Conservation (phyloP, 2,797 vertebrate genomes). For the Chiroxiphia lanceolata region DNA sequence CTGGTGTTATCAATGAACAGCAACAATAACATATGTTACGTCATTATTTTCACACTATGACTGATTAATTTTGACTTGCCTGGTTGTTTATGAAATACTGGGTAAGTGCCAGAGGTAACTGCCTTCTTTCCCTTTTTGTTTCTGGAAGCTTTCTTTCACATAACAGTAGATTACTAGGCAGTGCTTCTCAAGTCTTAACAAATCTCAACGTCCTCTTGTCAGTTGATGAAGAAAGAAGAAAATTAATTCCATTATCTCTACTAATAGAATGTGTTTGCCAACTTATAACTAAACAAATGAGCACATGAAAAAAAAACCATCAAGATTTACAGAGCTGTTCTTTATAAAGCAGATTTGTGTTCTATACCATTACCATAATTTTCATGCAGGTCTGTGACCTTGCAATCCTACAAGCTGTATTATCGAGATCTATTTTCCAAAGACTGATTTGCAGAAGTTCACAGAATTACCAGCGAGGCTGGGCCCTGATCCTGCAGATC, state of each 20-base stretch:
- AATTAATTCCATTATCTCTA: not conserved
- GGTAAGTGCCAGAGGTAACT: not conserved
- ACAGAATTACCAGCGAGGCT: not conserved
- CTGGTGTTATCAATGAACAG: not conserved
- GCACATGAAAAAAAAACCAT: not conserved
- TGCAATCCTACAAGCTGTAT: not conserved
- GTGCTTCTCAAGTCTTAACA: not conserved
- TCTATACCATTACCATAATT: not conserved
- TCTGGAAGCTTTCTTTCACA: not conserved
- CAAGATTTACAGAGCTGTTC: not conserved
- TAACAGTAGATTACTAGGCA: constrained; percentile 7
- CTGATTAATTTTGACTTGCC: constrained; percentile 7
- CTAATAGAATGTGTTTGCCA: not conserved
- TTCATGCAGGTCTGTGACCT: not conserved
- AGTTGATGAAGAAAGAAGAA: constrained; percentile 9
- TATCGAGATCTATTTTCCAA: not conserved
- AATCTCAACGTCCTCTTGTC: not conserved
- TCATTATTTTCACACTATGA: not conserved
- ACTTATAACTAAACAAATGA: not conserved
- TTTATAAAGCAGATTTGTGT: not conserved
- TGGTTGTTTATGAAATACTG: not conserved
- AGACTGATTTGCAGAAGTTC: not conserved
- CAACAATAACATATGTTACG: not conserved
- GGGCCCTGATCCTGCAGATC: not conserved
- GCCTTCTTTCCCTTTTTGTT: not conserved